Evolutionary conservation across 2,797 vertebrate species (phyloP).

Genomic region (Coreius guichenoti): DNA sequence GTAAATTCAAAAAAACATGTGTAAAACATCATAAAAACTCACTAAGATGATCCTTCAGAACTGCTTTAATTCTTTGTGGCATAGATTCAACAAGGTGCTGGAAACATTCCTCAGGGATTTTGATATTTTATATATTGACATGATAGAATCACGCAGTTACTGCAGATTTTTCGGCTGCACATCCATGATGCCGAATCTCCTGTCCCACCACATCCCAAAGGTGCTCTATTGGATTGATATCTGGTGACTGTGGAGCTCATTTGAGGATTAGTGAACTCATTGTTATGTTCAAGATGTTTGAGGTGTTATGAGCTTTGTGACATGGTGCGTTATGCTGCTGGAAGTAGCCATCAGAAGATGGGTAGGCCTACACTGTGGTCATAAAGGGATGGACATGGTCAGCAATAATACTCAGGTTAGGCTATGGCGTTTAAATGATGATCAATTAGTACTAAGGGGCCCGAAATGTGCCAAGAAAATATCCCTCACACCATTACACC

Average conservation of each 20-base stretch:
- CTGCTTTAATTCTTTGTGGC: background rate
- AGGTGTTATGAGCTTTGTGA: background rate
- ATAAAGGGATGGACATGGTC: conserved; percentile 45
- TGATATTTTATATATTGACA: background rate
- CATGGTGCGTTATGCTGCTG: conserved; percentile 58
- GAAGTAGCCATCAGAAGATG: conserved; percentile 59
- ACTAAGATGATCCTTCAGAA: background rate
- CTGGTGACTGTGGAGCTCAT: background rate
- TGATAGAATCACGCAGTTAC: background rate
- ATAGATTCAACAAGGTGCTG: background rate
- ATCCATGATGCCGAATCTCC: background rate
- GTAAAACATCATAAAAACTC: too few relatives aligned
- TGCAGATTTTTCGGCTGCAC: background rate
- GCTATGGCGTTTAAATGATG: background rate
- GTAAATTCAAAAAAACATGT: background rate
- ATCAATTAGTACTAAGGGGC: background rate
- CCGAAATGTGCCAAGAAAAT: background rate
- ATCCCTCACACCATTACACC: background rate
- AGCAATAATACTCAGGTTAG: conserved; percentile 6
- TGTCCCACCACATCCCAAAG: background rate
- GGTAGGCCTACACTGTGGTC: conserved; percentile 39
- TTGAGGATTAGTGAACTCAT: background rate
- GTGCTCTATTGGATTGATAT: background rate
- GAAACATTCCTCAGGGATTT: background rate
- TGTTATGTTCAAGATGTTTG: background rate